phyloP scores from a whole-genome alignment of 53 echinoderm and acorn worm species.

The Echinometra lucunter region DNA sequence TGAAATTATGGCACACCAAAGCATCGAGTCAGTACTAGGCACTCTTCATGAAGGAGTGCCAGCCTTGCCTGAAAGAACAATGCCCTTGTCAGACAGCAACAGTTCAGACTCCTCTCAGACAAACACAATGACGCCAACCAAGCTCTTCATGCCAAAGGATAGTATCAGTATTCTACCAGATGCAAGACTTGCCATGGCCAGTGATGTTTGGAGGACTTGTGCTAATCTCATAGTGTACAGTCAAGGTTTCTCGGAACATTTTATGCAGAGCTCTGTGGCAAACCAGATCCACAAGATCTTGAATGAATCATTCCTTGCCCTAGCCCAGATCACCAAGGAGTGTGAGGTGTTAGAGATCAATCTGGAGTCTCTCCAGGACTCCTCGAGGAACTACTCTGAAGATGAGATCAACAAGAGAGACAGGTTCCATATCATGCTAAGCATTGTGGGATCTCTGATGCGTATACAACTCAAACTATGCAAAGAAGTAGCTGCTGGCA shows the following conservation, averaged over 20 bases:
- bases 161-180: constrained; percentile 71
- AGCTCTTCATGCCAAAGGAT: constrained; percentile 66
- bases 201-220: constrained; percentile 90
- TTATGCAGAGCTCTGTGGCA: constrained; percentile 67
- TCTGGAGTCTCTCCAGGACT: constrained; percentile 46
- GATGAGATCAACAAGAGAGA: constrained; percentile 63
- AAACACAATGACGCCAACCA: constrained; percentile 37
- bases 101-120: constrained; percentile 53
- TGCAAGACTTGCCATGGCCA: constrained; percentile 74
- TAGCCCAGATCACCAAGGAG: constrained; percentile 76
- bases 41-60: constrained; percentile 60
- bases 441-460: constrained; percentile 81
- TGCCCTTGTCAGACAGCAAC: background rate
- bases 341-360: constrained; percentile 74
- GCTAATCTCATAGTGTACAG: constrained; percentile 82
- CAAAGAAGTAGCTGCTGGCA: constrained; percentile 69
- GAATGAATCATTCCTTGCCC: constrained; percentile 75
- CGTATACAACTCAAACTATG: constrained; percentile 77
- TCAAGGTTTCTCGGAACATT: constrained; percentile 78
- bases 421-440: constrained; percentile 75
- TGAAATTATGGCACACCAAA: constrained; percentile 51
- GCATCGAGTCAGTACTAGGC: constrained; percentile 67
- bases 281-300: constrained; percentile 63
- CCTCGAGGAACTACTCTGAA: constrained; percentile 40
- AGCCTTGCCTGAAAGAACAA: constrained; percentile 46